These are phyloP conservation scores for Takifugu flavidus DNA, from an alignment of 2,113 vertebrate genomes.

Conservation along the genomic window DNA sequence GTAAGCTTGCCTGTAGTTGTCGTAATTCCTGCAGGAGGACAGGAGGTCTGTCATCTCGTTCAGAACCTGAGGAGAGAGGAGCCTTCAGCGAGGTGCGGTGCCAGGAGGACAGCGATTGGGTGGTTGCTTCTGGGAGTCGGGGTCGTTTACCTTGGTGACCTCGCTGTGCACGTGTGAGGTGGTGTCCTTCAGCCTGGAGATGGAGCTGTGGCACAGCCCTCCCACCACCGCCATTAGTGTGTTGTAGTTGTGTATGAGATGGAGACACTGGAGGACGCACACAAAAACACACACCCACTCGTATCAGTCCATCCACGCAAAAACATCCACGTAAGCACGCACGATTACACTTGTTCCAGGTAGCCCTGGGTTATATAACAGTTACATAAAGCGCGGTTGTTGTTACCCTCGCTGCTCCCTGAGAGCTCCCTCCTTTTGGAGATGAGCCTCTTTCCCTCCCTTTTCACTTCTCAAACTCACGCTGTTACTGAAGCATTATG, in stretches of 20 bases:
- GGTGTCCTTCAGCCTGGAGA: constrained; percentile 95
- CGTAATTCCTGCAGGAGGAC: constrained; percentile 91
- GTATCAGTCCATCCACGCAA: constrained; percentile 22
- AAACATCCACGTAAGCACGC: constrained; percentile 23
- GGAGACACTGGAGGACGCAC: constrained; percentile 79
- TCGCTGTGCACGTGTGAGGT: constrained; percentile 87
- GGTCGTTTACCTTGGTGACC: constrained; percentile 84
- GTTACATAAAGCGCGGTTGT: constrained; percentile 63
- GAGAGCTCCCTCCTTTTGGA: constrained; percentile 45
- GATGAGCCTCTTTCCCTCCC: constrained; percentile 25
- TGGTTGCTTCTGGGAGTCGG: not conserved
- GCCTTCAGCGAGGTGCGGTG: not conserved
- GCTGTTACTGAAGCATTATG: constrained; percentile 53
- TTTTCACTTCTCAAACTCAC: constrained; percentile 40
- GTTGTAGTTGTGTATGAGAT: constrained; percentile 92
- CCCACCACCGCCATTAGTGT: constrained; percentile 97
- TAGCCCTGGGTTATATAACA: constrained; percentile 59
- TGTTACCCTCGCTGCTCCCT: constrained; percentile 36
- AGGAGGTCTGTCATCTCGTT: constrained; percentile 96
- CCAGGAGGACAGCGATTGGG: not conserved
- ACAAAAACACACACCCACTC: constrained; percentile 27
- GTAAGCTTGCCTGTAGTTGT: constrained; percentile 89
- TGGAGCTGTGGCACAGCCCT: constrained; percentile 92
- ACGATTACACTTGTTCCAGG: constrained; percentile 58
- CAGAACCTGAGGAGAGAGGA: constrained; percentile 76